Percentiles rank a stretch among this genome's conserved stretches.
phyloP scores from a whole-genome alignment of 2,113 vertebrate genomes.

The Callionymus lyra region DNA sequence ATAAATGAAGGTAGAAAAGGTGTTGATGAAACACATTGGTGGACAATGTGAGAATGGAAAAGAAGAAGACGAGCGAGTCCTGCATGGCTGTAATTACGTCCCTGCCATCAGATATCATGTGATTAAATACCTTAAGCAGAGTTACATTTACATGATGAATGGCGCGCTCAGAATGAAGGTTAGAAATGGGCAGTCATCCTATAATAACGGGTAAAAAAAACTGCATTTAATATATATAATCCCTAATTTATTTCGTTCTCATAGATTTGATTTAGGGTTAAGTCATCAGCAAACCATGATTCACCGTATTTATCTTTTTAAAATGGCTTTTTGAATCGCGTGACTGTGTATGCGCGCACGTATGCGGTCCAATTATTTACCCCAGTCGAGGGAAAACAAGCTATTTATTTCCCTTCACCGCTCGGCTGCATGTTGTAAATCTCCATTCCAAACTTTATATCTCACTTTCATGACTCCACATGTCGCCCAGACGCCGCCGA shows the following conservation, averaged over 20 bases:
- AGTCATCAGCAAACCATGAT: slow-evolving; percentile 33
- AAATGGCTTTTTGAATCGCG: slow-evolving; percentile 41
- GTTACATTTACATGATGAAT: slow-evolving; percentile 91
- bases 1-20: slow-evolving; percentile 6
- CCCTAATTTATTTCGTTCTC: slow-evolving; percentile 79
- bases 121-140: slow-evolving; percentile 89
- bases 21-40: slow-evolving; percentile 2
- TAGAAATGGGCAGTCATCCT: slow-evolving; percentile 76
- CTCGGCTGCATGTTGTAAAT: slow-evolving; percentile 43
- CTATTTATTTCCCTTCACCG: slow-evolving; percentile 36
- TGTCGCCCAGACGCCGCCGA: slow-evolving; percentile 27
- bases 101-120: slow-evolving; percentile 79
- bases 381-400: slow-evolving; percentile 39
- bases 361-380: slow-evolving; percentile 55
- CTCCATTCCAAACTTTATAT: slow-evolving; percentile 45
- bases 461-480: slow-evolving; percentile 34
- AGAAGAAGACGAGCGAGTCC: slow-evolving; percentile 54
- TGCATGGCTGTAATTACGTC: slow-evolving; percentile 81
- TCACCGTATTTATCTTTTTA: slow-evolving; percentile 66
- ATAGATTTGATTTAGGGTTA: slow-evolving; percentile 53
- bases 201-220: slow-evolving; percentile 78
- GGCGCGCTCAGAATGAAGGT: slow-evolving; percentile 72
- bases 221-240: no score
- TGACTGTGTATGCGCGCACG: slow-evolving; percentile 14
- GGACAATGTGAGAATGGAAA: slow-evolving; percentile 13